A percentile compares a stretch with the other conserved stretches of the same genome.
Evolutionary conservation across 2,888 invertebrate species (phyloP).

Genomic region (Drosophila nigritarsus): DNA sequence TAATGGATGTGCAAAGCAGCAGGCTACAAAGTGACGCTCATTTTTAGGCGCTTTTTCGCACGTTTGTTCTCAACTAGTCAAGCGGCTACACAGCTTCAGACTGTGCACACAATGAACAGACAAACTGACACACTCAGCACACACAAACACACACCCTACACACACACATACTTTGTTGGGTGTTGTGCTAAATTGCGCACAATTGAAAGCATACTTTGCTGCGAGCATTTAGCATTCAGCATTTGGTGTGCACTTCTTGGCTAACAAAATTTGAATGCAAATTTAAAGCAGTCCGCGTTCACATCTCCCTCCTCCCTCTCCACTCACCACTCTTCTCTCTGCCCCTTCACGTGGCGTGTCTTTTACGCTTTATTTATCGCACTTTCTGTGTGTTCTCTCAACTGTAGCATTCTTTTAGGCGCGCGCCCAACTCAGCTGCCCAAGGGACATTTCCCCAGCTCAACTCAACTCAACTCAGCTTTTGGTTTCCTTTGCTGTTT

Average conservation of each 20-base stretch:
- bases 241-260: conserved; percentile 68
- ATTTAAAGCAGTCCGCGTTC: conserved; percentile 7
- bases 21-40: conserved; percentile 14
- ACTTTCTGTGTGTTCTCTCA: conserved; percentile 32
- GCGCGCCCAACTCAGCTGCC: conserved; percentile 36
- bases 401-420: conserved; percentile 48
- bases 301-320: neutral
- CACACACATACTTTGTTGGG: conserved; percentile 45
- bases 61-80: conserved; percentile 74
- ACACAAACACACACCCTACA: conserved; percentile 29
- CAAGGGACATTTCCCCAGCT: conserved; percentile 37
- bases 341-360: neutral
- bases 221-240: conserved; percentile 71
- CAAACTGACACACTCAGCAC: conserved; percentile 35
- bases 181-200: conserved; percentile 77
- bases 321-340: neutral
- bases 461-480: conserved; percentile 15
- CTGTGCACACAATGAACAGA: conserved; percentile 31
- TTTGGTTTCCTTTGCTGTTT: conserved; percentile 10
- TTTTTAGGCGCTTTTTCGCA: conserved; percentile 62
- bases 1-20: conserved; percentile 6
- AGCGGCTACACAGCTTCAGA: conserved; percentile 31
- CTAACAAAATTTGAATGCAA: conserved; percentile 52
- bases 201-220: conserved; percentile 79
- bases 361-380: conserved; percentile 63